Conservation (phyloP, 1,140 invertebrate genomes). For the Drusus annulatus region DNA sequence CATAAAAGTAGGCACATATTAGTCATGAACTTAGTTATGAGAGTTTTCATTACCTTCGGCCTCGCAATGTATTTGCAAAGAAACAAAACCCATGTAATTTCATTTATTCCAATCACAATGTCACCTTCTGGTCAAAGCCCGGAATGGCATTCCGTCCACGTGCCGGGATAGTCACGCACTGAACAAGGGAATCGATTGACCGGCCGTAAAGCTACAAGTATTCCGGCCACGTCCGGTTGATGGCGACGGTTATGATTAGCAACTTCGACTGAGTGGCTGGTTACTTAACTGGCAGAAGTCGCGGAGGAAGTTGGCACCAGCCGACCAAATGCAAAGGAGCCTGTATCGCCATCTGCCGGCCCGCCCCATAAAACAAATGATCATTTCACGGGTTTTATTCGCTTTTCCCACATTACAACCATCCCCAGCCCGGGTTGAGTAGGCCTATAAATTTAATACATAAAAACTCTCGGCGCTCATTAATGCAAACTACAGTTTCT, state of each 20-base stretch:
- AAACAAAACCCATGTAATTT: no score
- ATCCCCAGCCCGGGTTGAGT: conserved; percentile 22
- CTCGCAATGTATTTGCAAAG: no score
- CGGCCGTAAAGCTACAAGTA: not conserved
- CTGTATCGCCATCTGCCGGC: conserved; percentile 25
- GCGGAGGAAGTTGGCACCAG: conserved; percentile 5
- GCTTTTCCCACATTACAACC: conserved; percentile 37
- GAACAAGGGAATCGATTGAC: not conserved
- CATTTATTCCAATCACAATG: no score
- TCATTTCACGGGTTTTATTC: conserved; percentile 38
- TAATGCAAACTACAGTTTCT: conserved; percentile 41
- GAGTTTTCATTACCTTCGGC: no score
- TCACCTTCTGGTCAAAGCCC: no score
- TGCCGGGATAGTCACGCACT: no score
- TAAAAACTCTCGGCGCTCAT: conserved; percentile 31
- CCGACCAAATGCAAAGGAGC: not conserved
- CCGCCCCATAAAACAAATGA: conserved; percentile 29
- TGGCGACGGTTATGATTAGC: not conserved
- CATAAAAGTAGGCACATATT: no score
- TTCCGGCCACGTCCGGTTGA: not conserved
- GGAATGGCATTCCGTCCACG: no score
- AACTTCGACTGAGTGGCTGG: not conserved
- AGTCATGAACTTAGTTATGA: no score
- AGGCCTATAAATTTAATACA: conserved; percentile 35
- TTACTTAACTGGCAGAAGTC: not conserved